Evolutionary conservation across 2,113 vertebrate species (phyloP), one percentile per base, ranked within the genome.

Genomic region (Catagonus wagneri): DNA sequence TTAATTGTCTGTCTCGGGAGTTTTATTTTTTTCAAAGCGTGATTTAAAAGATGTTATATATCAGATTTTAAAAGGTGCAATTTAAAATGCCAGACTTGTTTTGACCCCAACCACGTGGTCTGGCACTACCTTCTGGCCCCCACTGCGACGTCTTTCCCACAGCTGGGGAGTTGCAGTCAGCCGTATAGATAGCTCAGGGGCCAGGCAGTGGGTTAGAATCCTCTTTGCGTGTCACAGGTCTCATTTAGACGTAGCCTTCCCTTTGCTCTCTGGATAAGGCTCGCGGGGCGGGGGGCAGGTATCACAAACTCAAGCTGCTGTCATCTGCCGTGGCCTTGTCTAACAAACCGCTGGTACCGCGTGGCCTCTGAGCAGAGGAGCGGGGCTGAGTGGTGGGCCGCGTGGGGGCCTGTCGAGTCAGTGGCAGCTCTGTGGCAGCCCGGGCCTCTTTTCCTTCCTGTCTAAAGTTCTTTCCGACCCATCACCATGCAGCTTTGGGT

Each of bases 21-120:
- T 92, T 91, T 85, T 79, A 29, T 75, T 92, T 94, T 54, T 95
- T 89, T 71, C 15, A 83, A 95, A 89, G 93, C 58, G 65, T 80
- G 39, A 69, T 83, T 81, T 71, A 72, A 94, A 83, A 15, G n/a
- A 29, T 63, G 14, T 85, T 83, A 83, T 68, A 29, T 17, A 34
- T 9, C 65, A 78, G 32, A 58, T 90, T 85, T 92, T 87, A 61
- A 94, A 93, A 81, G 36, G 23, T 0, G 0, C 85, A 10, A 58
- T 93, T 85, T 75, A 32, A 96, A 96, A 86, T 60, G 69, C 50
- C 44, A 54, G 69, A 6, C 61, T 83, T 6, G 2, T 76, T 80
- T 34, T 34, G 66, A 34, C n/a, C 75, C 52, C 66, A 3, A 3
- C 3, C 71, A 17, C 14, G 3, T 3, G 32, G 23, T 52, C 75